Evolutionary conservation across 2,113 vertebrate genomes (phyloP), one percentile per base, ranked within the genome.

Genomic region (Leptobrachium ailaonicum): DNA sequence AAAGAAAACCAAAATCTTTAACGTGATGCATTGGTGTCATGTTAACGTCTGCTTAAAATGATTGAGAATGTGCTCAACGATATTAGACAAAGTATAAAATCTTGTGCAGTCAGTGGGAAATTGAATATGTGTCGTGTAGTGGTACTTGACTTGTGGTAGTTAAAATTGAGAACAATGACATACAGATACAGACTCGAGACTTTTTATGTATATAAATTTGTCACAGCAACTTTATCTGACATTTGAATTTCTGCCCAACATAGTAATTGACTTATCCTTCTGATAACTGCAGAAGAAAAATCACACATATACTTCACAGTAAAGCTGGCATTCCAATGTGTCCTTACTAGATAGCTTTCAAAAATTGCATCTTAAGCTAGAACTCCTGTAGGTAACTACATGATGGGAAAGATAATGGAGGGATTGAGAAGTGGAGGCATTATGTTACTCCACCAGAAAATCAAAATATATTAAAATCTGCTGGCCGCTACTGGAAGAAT

Each of bases 401-500:
- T 62, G 72, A 75, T 69, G 67, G 43, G 43, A 47, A 74, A 80
- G 20, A 56, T 62, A 53, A 47, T 75, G 66, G 42, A 69, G 8
- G 54, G 53, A 62, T 68, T 62, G 66, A 75, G 72, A 62, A 50
- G 69, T 56, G 41, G 42, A 69, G 79, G 64, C 58, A 66, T 68
- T 62, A 62, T 40, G 50, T 60, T 41, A 62, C 71, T 32, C 50
- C 45, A 56, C 47, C 63, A 58, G 50, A 74, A 80, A 42, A 54
- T 50, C 70, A 73, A 60, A 73, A 60, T 58, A 58, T 80, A 80
- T 80, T 81, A 75, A 75, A 53, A 69, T 81, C 75, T 81, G 50
- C 72, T 81, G 79, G 79, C 79, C 75, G 43, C 50, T 41, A 42
- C 67, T 47, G 64, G 53, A 69, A 58, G 72, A 81, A 75, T 62